Evolutionary conservation across 2,113 vertebrate genomes (phyloP).

Genomic region (Malurus alboscapulatus): DNA sequence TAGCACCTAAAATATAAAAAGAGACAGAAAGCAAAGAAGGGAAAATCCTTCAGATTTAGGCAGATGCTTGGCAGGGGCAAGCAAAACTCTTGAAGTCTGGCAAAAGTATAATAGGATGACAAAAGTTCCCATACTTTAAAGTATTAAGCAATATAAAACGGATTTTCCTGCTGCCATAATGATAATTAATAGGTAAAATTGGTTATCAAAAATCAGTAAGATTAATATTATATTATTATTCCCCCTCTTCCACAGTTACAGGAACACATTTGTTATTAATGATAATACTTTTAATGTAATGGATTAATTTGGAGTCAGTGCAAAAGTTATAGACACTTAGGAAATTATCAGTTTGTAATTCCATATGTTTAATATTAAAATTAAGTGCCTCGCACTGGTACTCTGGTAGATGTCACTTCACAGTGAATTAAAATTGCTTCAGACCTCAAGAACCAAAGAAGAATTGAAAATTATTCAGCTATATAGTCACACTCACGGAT

Average conservation of each 20-base stretch:
- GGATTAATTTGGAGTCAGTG: background rate
- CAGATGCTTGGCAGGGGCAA: background rate
- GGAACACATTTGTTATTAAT: background rate
- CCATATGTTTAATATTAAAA: conserved; percentile 61
- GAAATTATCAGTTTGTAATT: conserved; percentile 46
- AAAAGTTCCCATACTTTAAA: background rate
- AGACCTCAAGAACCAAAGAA: conserved; percentile 54
- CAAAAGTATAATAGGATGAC: background rate
- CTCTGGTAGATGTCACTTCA: conserved; percentile 64
- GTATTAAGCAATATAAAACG: background rate
- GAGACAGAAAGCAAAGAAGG: background rate
- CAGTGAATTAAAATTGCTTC: conserved; percentile 57
- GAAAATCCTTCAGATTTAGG: background rate
- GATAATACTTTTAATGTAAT: background rate
- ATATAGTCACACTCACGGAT: conserved; percentile 32
- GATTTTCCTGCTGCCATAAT: background rate
- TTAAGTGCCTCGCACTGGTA: conserved; percentile 3
- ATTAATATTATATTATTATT: background rate
- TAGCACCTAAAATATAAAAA: background rate
- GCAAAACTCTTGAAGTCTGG: background rate
- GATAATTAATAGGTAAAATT: background rate
- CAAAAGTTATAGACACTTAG: conserved; percentile 22
- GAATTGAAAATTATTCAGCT: conserved; percentile 40
- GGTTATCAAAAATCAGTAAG: background rate
- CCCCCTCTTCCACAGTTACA: background rate